Base-by-base conservation (phyloP, 2,797 vertebrate genomes). In the Naso thynnoides region DNA sequence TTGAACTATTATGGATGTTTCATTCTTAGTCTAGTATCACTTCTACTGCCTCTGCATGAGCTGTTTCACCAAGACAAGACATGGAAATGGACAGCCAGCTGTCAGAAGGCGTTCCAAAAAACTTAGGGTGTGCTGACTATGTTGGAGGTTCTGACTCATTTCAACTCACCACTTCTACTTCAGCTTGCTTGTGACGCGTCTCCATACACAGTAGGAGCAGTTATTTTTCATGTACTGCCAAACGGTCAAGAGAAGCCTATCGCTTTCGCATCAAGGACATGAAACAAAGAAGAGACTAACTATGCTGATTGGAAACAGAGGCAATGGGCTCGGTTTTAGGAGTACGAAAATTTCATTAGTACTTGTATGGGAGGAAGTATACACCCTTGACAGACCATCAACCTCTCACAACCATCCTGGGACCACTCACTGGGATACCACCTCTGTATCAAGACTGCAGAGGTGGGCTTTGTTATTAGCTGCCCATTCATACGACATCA, bases 211-310 rank as follows among this genome's bases (percentile, higher is more conserved):
- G 50, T 70, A 5, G 52, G 52, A 3, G 57, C 31, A 0, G 63
- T 78, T 0, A 31, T 80, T 2, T 66, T 60, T 0, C 42, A 73
- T 16, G 18, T 70, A 10, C 6, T 74, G 33, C 61, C 69, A n/a
- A 10, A 27, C 0, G 55, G 70, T 0, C 4, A 39, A 0, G 58
- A 83, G 23, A 73, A 27, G 6, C n/a, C n/a, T n/a, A n/a, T n/a
- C n/a, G n/a, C n/a, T 5, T 79, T 76, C 4, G 63, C 67, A 6
- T 73, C 24, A 3, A 33, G 62, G 8, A 64, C 62, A 6, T 6
- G 72, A 3, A 78, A 62, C 15, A 73, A 69, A 9, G 33, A 48
- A 23, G 63, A 79, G 48, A 0, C 39, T 10, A 77, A 77, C 2
- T 61, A 78, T 52, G 49, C 60, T 15, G 9, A 47, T 8, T 21